phyloP scores from a whole-genome alignment of 2,888 invertebrate genomes.

The Xylota sylvarum region DNA sequence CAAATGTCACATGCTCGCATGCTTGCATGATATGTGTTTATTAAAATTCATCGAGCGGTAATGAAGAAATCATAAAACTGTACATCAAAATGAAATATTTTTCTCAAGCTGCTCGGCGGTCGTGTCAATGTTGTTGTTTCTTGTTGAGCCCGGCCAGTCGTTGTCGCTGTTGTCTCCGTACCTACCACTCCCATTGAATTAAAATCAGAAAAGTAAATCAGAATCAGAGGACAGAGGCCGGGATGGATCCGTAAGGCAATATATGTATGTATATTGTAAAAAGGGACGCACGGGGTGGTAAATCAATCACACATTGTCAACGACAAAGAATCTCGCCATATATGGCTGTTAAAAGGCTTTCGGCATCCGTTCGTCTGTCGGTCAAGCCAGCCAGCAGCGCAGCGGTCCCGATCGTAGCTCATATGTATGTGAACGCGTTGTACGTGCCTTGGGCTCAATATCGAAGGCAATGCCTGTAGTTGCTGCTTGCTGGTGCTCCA shows the following conservation, averaged over 20 bases:
- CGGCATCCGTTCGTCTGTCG: conserved; percentile 64
- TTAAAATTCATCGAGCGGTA: conserved; percentile 71
- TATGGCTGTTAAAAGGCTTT: conserved; percentile 68
- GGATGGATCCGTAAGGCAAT: no score
- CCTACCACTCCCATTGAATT: conserved; percentile 67
- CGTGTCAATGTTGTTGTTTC: neutral
- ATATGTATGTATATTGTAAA: neutral
- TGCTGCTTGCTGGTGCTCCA: conserved; percentile 49
- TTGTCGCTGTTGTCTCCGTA: conserved; percentile 1
- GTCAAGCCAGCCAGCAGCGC: neutral
- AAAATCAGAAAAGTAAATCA: conserved; percentile 51
- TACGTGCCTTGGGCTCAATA: conserved; percentile 68
- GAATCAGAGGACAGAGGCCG: no score
- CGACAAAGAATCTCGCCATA: conserved; percentile 68
- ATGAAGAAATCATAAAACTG: conserved; percentile 72
- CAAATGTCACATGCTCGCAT: conserved; percentile 10
- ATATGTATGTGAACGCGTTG: conserved; percentile 43
- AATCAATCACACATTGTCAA: conserved; percentile 75
- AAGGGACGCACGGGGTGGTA: conserved; percentile 72
- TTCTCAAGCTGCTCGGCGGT: conserved; percentile 9
- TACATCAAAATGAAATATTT: conserved; percentile 63
- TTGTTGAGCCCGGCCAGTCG: neutral
- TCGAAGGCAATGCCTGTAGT: conserved; percentile 19
- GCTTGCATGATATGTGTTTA: conserved; percentile 40
- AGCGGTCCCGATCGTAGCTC: conserved; percentile 63